Percentiles rank a stretch among this genome's conserved stretches.
These are phyloP conservation scores for mouse (Mus musculus) DNA, from an alignment of 2,113 vertebrate genomes.

Conservation along the genomic window GRCm39 chr8:54553001-54553500, in stretches of 20 bases:
- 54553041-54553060: background rate
- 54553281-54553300: conserved; percentile 62
- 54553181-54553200: conserved; percentile 68
- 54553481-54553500: background rate
- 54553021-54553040: background rate
- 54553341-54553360: background rate
- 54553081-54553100: conserved; percentile 50
- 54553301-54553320: conserved; percentile 59
- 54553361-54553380: background rate
- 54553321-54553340: conserved; percentile 32
- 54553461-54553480: background rate
- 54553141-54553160: background rate
- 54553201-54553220: conserved; percentile 56
- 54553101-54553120: background rate
- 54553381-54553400: background rate
- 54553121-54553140: background rate
- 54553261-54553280: conserved; percentile 60
- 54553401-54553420: background rate
- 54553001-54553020: background rate
- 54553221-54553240: background rate
- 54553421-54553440: background rate
- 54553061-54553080: background rate
- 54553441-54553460: background rate
- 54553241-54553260: conserved; percentile 61
- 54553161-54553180: conserved; percentile 44